phyloP scores from a whole-genome alignment of 2,888 invertebrate species.

The Tanytarsus gracilentus region DNA sequence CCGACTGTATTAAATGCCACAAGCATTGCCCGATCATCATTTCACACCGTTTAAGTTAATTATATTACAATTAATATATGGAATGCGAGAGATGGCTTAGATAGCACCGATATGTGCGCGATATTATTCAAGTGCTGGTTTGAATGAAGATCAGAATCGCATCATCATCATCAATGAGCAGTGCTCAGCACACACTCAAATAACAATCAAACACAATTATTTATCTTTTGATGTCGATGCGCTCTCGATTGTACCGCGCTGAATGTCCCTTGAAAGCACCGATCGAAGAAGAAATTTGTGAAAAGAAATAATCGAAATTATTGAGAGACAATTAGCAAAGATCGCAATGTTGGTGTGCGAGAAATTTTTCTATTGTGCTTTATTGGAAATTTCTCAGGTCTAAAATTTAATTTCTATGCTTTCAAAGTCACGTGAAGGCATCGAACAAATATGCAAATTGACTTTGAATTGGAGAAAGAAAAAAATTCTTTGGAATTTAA shows the following conservation, averaged over 20 bases:
- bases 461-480: no score
- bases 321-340: slow-evolving; percentile 5
- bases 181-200: no score
- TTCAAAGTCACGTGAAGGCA: no score
- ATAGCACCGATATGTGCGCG: no score
- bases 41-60: slow-evolving; percentile 25
- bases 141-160: background rate
- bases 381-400: no score
- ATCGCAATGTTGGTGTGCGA: background rate
- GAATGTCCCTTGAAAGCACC: background rate
- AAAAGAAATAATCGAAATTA: slow-evolving; percentile 2
- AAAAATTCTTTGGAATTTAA: no score
- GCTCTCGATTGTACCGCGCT: background rate
- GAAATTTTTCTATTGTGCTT: background rate
- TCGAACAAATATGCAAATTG: no score
- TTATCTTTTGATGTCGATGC: slow-evolving; percentile 3
- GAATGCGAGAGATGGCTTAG: no score
- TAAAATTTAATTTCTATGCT: no score
- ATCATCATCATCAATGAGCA: slow-evolving; percentile 20
- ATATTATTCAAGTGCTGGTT: background rate
- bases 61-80: slow-evolving; percentile 19
- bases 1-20: no score
- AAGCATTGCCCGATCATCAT: no score
- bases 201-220: slow-evolving; percentile 26
- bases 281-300: background rate